These are phyloP conservation scores for Deroplatys truncata DNA, from an alignment of 2,888 invertebrate species.

Conservation along the genomic window DNA sequence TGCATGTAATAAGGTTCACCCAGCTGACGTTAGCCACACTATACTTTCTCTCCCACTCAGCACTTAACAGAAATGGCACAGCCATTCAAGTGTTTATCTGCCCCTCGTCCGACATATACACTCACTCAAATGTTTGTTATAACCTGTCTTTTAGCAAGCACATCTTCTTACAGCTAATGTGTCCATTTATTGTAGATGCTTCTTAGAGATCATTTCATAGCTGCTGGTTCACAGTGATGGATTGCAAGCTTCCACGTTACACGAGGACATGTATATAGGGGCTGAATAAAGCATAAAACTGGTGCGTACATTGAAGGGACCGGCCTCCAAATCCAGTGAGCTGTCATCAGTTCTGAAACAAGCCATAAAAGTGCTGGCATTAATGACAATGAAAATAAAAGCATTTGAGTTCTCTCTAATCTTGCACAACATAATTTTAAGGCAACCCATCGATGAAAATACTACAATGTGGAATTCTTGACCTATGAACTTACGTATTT, in stretches of 20 bases:
- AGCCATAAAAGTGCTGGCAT: too few species aligned
- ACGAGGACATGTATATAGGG: background rate
- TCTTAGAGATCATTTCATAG: background rate
- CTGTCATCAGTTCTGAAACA: conserved; percentile 11
- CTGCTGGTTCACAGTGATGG: background rate
- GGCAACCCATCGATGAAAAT: too few species aligned
- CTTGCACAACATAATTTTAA: too few species aligned
- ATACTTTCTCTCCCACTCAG: background rate
- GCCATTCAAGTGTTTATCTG: background rate
- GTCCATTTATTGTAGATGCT: background rate
- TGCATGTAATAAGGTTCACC: background rate
- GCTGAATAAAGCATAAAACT: conserved; percentile 8
- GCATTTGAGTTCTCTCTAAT: too few species aligned
- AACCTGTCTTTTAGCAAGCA: background rate
- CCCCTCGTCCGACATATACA: background rate
- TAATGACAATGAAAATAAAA: too few species aligned
- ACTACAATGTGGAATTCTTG: too few species aligned
- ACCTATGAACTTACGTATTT: too few species aligned
- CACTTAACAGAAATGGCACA: background rate
- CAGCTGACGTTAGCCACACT: background rate
- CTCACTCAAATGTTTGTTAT: background rate
- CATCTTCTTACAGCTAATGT: background rate
- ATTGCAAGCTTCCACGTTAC: background rate
- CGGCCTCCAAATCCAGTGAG: conserved; percentile 17
- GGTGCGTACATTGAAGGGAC: conserved; percentile 11